Base-by-base conservation (phyloP, 2,888 invertebrate genomes). In the Nomada flava region DNA sequence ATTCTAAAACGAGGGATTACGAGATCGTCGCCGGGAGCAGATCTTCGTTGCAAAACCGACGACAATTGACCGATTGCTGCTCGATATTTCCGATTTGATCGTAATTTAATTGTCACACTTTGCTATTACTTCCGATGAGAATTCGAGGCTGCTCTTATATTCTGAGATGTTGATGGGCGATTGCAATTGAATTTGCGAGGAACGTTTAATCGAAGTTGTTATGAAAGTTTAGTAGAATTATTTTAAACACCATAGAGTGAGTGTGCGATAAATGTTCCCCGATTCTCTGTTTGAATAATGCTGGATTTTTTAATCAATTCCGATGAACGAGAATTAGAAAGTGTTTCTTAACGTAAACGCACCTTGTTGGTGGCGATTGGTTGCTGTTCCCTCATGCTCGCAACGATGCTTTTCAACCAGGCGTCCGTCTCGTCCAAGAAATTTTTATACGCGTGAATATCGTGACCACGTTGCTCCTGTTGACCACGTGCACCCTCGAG, bases 401-500 rank as follows among this genome's bases (percentile, higher is more conserved):
- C 74, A 63, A 89, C 85, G 62, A 93, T 83, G 29, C 84, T 90
- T 80, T 85, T 90, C 63, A 93, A 76, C 93, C 93, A 93, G 50
- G 80, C 79, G 60, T 92, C 92, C 10, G 93, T 93, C 77, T 92
- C 92, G 59, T 93, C 92, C 65, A 93, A 88, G 82, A 92, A 91
- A 64, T 88, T 83, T 77, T 84, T 90, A 62, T 92, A 92, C 3
- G 85, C 88, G 89, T 94, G 92, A 47, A 96, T 92, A 90, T 96
- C 95, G 68, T 94, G 91, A 68, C 95, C 94, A 47, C 95, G 94
- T 90, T 94, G 94, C 79, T 94, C 94, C 89, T 95, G 95, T 1
- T 92, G 92, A 78, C 94, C 94, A 89, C 95, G 94, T 18, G 96
- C 95, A 79, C 93, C 94, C 89, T 95, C 94, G 73, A 95, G 92